A percentile compares a stretch with the other conserved stretches of the same genome.
Evolutionary conservation across 2,888 invertebrate species (phyloP).

Genomic region (Drosophila dives): DNA sequence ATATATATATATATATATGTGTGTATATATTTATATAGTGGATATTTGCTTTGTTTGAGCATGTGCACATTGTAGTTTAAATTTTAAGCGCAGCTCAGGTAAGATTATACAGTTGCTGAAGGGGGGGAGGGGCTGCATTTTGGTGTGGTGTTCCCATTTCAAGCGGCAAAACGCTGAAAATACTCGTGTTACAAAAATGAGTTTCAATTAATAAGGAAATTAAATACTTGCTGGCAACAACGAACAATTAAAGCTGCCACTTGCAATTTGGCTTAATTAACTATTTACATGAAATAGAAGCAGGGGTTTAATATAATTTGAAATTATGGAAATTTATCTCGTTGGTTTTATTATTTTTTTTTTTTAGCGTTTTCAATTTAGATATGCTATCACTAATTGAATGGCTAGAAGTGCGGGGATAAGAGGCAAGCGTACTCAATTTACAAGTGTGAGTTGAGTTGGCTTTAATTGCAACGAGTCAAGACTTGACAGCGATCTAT

Average conservation of each 20-base stretch:
- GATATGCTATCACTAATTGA: background rate
- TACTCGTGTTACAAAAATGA: constrained; percentile 37
- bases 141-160: constrained; percentile 6
- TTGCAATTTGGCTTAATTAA: background rate
- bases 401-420: background rate
- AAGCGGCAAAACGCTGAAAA: constrained; percentile 5
- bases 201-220: constrained; percentile 55
- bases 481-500: constrained; percentile 33
- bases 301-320: background rate
- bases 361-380: background rate
- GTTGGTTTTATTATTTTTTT: background rate
- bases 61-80: constrained; percentile 32
- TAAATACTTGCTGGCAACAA: background rate
- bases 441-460: background rate
- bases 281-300: background rate
- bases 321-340: background rate
- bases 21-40: background rate
- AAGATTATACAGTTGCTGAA: constrained; percentile 15
- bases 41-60: constrained; percentile 6
- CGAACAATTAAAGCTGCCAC: background rate
- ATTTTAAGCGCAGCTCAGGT: constrained; percentile 41
- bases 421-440: background rate
- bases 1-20: background rate
- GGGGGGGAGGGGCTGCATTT: background rate
- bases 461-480: constrained; percentile 12